phyloP scores from a whole-genome alignment of 2,888 invertebrate species.

The Brassicogethes aeneus region DNA sequence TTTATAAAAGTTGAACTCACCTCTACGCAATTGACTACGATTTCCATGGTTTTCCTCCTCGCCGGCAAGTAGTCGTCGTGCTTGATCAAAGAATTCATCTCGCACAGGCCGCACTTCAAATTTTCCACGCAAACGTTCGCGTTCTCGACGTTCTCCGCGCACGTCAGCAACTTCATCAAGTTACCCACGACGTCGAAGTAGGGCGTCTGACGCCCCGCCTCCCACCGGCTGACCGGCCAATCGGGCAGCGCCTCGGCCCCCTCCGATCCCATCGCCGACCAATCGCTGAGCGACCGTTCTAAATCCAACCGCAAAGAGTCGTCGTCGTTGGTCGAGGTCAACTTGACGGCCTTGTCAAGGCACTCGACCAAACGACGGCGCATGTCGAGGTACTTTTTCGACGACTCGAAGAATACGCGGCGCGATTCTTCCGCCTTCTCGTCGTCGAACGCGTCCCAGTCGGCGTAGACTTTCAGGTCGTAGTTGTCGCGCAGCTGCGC shows the following conservation, averaged over 20 bases:
- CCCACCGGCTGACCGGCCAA: slow-evolving; percentile 24
- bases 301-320: neutral
- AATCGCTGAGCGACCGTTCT: neutral
- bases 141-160: neutral
- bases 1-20: slow-evolving; percentile 42
- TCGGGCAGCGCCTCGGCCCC: slow-evolving; percentile 29
- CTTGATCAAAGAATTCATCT: slow-evolving; percentile 34
- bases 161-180: neutral
- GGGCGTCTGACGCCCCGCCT: neutral
- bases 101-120: neutral
- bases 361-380: slow-evolving; percentile 25
- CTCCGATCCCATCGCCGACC: neutral
- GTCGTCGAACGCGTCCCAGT: slow-evolving; percentile 54
- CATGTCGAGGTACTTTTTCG: slow-evolving; percentile 21
- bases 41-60: slow-evolving; percentile 46
- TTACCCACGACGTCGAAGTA: neutral
- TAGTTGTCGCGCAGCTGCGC: slow-evolving; percentile 62
- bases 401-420: slow-evolving; percentile 18
- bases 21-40: slow-evolving; percentile 53
- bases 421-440: slow-evolving; percentile 33
- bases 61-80: slow-evolving; percentile 24
- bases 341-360: neutral
- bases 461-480: slow-evolving; percentile 61
- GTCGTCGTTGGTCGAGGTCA: neutral
- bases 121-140: slow-evolving; percentile 13